Percentiles rank a stretch among this genome's conserved stretches.
phyloP scores from a whole-genome alignment of 2,113 vertebrate species.

The Oxygymnocypris stewartii region DNA sequence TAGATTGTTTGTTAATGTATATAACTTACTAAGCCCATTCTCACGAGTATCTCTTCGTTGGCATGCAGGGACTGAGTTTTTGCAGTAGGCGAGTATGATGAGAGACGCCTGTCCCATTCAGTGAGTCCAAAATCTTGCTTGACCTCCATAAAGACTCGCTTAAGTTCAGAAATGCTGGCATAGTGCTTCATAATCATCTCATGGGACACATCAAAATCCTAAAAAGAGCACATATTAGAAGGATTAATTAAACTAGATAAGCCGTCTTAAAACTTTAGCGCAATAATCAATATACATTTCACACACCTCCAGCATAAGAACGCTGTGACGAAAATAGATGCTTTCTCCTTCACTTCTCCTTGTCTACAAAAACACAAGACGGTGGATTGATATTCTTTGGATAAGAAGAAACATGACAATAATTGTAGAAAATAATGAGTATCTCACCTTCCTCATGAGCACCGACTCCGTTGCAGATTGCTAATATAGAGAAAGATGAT shows the following conservation, averaged over 20 bases:
- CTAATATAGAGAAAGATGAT: slow-evolving; percentile 65
- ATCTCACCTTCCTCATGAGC: slow-evolving; percentile 93
- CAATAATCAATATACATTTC: neutral
- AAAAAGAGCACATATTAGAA: slow-evolving; percentile 22
- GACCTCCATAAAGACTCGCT: slow-evolving; percentile 95
- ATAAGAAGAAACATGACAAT: neutral
- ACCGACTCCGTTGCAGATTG: slow-evolving; percentile 84
- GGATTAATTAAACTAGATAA: neutral
- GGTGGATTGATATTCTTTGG: slow-evolving; percentile 40
- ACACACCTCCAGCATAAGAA: slow-evolving; percentile 97
- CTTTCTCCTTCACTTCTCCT: slow-evolving; percentile 98
- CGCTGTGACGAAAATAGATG: slow-evolving; percentile 99
- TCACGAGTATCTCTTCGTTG: slow-evolving; percentile 67
- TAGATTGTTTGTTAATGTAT: neutral
- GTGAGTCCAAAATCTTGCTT: slow-evolving; percentile 85
- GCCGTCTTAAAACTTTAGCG: neutral
- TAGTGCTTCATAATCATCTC: slow-evolving; percentile 92
- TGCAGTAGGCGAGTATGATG: slow-evolving; percentile 89
- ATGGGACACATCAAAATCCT: slow-evolving; percentile 91
- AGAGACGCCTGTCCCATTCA: slow-evolving; percentile 97
- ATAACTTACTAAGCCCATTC: slow-evolving; percentile 86
- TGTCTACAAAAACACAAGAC: slow-evolving; percentile 79
- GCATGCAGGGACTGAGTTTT: slow-evolving; percentile 62
- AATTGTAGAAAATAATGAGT: neutral
- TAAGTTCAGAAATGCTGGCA: slow-evolving; percentile 93